Base-by-base conservation (phyloP, 2,113 vertebrate genomes). In the Telmatochromis sp. region DNA sequence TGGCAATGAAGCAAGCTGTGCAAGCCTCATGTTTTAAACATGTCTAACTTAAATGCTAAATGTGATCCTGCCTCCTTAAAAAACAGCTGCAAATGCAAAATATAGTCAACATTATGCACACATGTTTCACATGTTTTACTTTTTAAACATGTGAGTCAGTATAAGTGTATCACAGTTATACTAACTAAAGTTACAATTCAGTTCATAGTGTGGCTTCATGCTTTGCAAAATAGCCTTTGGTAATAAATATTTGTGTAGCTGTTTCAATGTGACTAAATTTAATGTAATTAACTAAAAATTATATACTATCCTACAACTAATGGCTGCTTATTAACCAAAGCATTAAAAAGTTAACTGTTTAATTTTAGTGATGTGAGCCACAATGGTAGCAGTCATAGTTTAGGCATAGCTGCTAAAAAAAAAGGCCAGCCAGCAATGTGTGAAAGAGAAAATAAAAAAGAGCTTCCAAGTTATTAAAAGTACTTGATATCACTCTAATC, bases 11-110 rank as follows among this genome's bases (percentile, higher is more conserved):
- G 19, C 63, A 81, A 33, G 10, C 37, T 42, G 47, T 45, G 53
- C 58, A 92, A 26, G 85, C 84, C 86, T 94, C 92, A 92, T 91
- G 89, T 90, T 90, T 95, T 89, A 94, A 90, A 90, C 85, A 93
- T 92, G 68, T 23, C 7, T 8, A 31, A 80, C 35, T 51, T 45
- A 83, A 21, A 87, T 60, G 15, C 58, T 81, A 86, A 65, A 78
- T 51, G 80, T 35, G 33, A 31, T 10, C 75, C n/a, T 15, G 45
- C 65, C 19, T 15, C 2, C 7, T 83, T 68, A 23, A 68, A 54
- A 85, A 33, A 28, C 7, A 51, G 10, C 33, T 68, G 19, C 19
- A 68, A 37, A 68, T 68, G 0, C 15, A 12, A 60, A 50, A 51
- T 13, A 12, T 2, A 58, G 5, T 26, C 23, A 47, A 40, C 14